Evolutionary conservation across 1,140 invertebrate genomes (phyloP).

Genomic region (Drosophila dunni): DNA sequence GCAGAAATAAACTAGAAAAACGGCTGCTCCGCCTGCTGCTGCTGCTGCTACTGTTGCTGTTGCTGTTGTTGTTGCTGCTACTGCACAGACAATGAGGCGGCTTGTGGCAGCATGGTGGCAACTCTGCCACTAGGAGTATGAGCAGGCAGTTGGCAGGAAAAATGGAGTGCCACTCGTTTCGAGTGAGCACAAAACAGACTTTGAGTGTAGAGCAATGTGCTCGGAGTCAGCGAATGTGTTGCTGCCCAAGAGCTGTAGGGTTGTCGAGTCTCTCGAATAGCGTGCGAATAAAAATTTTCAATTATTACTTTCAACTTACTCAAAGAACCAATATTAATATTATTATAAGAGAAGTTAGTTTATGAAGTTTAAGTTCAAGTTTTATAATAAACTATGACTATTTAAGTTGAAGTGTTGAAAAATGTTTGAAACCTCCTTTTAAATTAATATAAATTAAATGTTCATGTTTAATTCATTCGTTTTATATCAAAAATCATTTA

Average conservation of each 20-base stretch:
- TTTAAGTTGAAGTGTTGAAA: too few relatives aligned
- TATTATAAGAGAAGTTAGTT: too few relatives aligned
- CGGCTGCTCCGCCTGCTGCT: conserved; percentile 65
- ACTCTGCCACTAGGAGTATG: background rate
- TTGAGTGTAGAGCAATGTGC: conserved; percentile 29
- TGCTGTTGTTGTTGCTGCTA: too few relatives aligned
- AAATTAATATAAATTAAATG: too few relatives aligned
- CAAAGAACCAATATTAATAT: background rate
- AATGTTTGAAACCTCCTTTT: too few relatives aligned
- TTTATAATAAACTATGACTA: too few relatives aligned
- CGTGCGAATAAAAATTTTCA: too few relatives aligned
- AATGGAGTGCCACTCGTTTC: conserved; percentile 21
- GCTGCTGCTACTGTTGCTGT: too few relatives aligned
- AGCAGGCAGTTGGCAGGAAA: background rate
- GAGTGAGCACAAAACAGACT: conserved; percentile 41
- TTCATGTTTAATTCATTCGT: too few relatives aligned
- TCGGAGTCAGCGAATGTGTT: conserved; percentile 11
- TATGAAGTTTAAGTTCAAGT: too few relatives aligned
- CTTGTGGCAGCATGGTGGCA: conserved; percentile 4
- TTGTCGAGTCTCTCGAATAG: conserved; percentile 19
- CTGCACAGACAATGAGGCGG: conserved; percentile 23
- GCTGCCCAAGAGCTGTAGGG: conserved; percentile 19
- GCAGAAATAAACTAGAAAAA: conserved; percentile 80
- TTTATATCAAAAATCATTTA: too few relatives aligned
- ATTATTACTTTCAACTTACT: too few relatives aligned